Conservation (phyloP, 2,797 vertebrate genomes). For the Clamator glandarius region DNA sequence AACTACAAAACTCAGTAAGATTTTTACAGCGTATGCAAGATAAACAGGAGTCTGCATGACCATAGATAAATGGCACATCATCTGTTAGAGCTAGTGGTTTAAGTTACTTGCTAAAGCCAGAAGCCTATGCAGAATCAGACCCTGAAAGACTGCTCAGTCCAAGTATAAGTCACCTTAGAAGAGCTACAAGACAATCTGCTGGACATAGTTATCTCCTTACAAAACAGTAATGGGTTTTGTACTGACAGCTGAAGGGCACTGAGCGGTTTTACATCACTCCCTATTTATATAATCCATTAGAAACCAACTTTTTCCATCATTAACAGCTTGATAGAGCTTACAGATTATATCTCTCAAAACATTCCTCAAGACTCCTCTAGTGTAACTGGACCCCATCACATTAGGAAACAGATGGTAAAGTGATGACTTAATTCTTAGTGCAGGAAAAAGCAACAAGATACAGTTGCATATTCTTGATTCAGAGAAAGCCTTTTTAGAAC, state of each 20-base stretch:
- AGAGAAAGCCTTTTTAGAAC: background rate
- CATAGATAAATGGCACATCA: accelerated
- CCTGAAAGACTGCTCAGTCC: accelerated
- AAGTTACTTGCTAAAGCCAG: background rate
- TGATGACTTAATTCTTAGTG: background rate
- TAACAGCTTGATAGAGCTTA: background rate
- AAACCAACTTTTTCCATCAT: background rate
- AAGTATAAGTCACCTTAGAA: background rate
- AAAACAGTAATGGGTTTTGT: background rate
- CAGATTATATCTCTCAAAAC: background rate
- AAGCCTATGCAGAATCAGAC: background rate
- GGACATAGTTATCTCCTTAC: background rate
- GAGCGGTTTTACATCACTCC: background rate
- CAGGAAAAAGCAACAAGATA: background rate
- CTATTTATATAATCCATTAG: background rate
- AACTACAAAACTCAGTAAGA: background rate
- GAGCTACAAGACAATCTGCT: background rate
- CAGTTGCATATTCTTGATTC: background rate
- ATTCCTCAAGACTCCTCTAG: background rate
- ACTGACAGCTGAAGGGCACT: background rate
- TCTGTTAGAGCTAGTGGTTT: background rate
- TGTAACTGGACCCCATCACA: background rate
- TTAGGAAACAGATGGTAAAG: background rate
- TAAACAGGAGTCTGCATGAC: background rate
- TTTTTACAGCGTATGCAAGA: background rate